Conservation (phyloP, 2,888 invertebrate genomes). For the Stenotaenia linearis region DNA sequence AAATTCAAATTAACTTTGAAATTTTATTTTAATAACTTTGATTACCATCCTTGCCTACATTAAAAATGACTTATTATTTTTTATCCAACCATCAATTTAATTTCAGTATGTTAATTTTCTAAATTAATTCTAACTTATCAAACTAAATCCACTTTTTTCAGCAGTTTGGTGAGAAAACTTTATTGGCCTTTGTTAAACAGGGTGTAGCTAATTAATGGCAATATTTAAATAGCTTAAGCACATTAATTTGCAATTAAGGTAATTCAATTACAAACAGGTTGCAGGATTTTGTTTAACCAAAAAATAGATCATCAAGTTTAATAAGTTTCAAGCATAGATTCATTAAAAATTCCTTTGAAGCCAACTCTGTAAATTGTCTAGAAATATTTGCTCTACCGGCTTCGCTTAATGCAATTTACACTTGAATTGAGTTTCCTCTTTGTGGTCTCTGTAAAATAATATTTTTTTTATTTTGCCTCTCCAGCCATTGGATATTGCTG, state of each 20-base stretch:
- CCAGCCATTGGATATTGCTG: neutral
- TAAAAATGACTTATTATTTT: no score
- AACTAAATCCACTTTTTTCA: neutral
- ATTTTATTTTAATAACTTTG: no score
- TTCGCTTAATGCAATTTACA: neutral
- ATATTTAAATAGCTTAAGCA: conserved; percentile 22
- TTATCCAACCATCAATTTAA: no score
- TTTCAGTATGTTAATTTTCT: neutral
- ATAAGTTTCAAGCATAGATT: neutral
- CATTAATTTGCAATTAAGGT: conserved; percentile 16
- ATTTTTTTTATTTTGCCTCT: neutral
- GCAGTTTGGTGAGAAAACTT: neutral
- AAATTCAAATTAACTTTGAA: no score
- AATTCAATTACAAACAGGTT: neutral
- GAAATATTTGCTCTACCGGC: neutral
- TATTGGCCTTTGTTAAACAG: neutral
- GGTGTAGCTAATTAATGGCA: conserved; percentile 6
- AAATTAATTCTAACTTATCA: neutral
- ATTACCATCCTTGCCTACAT: no score
- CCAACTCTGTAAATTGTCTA: neutral
- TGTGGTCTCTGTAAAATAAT: neutral
- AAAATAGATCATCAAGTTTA: neutral
- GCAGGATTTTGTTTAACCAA: neutral
- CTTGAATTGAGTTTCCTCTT: neutral
- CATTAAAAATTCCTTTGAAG: neutral